Conservation (phyloP, 2,797 vertebrate genomes). For the Erpetoichthys calabaricus region DNA sequence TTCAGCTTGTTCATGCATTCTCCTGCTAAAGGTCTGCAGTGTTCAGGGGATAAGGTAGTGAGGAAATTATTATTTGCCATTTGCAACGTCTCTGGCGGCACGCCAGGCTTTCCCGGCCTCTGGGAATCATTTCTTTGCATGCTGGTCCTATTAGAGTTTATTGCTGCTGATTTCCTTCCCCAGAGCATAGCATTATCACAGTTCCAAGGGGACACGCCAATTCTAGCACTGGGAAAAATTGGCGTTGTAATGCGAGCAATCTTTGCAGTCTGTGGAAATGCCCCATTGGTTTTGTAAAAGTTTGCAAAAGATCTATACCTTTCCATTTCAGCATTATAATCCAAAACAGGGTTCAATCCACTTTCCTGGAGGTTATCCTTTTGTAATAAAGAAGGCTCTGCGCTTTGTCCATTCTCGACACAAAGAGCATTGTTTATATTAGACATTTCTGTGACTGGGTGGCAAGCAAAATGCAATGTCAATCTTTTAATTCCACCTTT, state of each 20-base stretch:
- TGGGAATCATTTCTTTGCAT: slow-evolving; percentile 86
- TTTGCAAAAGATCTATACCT: slow-evolving; percentile 88
- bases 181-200: slow-evolving; percentile 89
- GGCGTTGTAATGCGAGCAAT: slow-evolving; percentile 89
- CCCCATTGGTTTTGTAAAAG: slow-evolving; percentile 89
- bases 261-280: slow-evolving; percentile 86
- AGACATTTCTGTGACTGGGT: slow-evolving; percentile 46
- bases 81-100: slow-evolving; percentile 81
- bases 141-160: slow-evolving; percentile 72
- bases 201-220: slow-evolving; percentile 93
- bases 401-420: slow-evolving; percentile 76
- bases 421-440: slow-evolving; percentile 88
- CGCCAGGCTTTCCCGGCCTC: slow-evolving; percentile 81
- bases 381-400: slow-evolving; percentile 77
- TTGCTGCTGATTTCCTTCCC: slow-evolving; percentile 66
- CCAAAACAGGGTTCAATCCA: slow-evolving; percentile 88
- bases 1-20: slow-evolving; percentile 98
- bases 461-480: slow-evolving; percentile 30
- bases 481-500: slow-evolving; percentile 33
- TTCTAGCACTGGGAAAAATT: slow-evolving; percentile 86
- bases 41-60: slow-evolving; percentile 84
- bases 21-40: slow-evolving; percentile 90
- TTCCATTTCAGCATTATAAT: slow-evolving; percentile 96
- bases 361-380: slow-evolving; percentile 88
- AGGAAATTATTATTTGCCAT: slow-evolving; percentile 96